Evolutionary conservation across 2,113 vertebrate species (phyloP).

Genomic region (Ictalurus furcatus): DNA sequence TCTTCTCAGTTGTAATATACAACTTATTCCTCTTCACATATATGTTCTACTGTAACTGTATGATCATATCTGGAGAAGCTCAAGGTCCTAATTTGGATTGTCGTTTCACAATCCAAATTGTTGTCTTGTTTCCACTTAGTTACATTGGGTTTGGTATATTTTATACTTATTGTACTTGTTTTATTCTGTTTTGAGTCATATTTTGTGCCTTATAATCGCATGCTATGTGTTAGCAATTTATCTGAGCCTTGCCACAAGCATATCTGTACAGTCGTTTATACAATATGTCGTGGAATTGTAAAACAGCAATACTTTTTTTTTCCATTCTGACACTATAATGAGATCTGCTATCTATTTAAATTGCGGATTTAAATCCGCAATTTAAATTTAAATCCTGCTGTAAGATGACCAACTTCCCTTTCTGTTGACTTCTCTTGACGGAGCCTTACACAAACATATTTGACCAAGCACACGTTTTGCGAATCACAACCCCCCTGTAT

Average conservation of each 20-base stretch:
- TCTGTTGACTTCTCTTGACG: neutral
- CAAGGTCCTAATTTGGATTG: neutral
- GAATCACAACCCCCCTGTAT: neutral
- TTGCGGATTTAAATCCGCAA: no score
- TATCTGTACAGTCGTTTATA: neutral
- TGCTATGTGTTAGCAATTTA: no score
- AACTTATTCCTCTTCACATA: neutral
- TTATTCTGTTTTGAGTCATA: neutral
- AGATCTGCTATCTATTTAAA: neutral
- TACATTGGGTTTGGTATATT: neutral
- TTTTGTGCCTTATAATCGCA: no score
- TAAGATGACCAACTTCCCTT: neutral
- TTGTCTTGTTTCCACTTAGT: neutral
- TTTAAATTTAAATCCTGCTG: constrained; percentile 46
- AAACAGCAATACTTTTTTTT: no score
- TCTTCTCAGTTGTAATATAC: neutral
- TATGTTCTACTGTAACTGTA: neutral
- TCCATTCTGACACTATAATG: neutral
- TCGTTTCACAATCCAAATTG: no score
- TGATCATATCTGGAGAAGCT: neutral
- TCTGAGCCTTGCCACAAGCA: no score
- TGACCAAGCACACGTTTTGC: neutral
- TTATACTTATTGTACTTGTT: neutral
- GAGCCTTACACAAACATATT: constrained; percentile 29
- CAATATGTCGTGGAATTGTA: no score